Percentiles rank a stretch among this genome's conserved stretches.
These are phyloP conservation scores for Nanorana parkeri DNA, from an alignment of 2,113 vertebrate species.

Conservation along the genomic window DNA sequence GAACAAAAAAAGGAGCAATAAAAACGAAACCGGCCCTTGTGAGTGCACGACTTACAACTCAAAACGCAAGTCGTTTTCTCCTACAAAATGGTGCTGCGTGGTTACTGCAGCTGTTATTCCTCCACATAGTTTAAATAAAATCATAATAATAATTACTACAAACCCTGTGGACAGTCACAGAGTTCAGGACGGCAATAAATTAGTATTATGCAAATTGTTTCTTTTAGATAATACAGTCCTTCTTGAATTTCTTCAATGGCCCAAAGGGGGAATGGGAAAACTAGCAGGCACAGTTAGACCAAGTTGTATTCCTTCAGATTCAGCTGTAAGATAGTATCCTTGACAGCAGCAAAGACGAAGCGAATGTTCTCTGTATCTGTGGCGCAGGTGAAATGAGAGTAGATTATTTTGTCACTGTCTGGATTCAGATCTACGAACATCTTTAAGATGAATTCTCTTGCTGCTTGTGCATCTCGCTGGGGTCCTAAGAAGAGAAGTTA, in stretches of 20 bases:
- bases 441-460: conserved; percentile 94
- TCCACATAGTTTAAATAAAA: conserved; percentile 85
- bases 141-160: conserved; percentile 86
- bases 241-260: conserved; percentile 70
- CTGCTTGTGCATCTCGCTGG: conserved; percentile 88
- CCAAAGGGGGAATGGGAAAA: conserved; percentile 60
- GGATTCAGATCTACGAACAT: conserved; percentile 98
- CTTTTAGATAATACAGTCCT: conserved; percentile 78
- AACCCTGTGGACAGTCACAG: conserved; percentile 75
- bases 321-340: conserved; percentile 93
- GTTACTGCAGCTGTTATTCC: conserved; percentile 75
- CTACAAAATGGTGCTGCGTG: conserved; percentile 77
- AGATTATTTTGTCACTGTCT: conserved; percentile 95
- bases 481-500: conserved; percentile 72
- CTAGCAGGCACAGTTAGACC: conserved; percentile 76
- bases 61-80: conserved; percentile 79
- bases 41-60: conserved; percentile 74
- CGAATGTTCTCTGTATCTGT: conserved; percentile 96
- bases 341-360: conserved; percentile 95
- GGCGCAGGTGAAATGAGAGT: conserved; percentile 97
- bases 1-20: conserved; percentile 41
- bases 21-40: conserved; percentile 64
- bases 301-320: conserved; percentile 97
- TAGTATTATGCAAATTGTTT: conserved; percentile 86
- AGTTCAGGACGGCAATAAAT: conserved; percentile 91